Conservation (phyloP, 92 coral and sea anemone species). For the Epizoanthus illoricatus region DNA sequence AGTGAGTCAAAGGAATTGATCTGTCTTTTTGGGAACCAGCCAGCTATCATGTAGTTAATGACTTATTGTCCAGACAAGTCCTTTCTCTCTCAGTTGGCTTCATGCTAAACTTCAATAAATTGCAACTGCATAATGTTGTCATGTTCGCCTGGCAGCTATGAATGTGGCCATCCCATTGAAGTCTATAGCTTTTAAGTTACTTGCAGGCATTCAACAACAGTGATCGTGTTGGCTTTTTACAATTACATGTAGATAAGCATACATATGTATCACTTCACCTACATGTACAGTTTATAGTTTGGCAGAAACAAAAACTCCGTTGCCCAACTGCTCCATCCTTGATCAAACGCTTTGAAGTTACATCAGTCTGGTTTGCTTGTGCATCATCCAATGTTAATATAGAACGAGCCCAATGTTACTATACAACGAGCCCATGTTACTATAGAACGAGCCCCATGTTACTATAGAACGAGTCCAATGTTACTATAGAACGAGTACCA, state of each 20-base stretch:
- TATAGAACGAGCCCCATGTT: too few relatives aligned
- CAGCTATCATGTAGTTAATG: slow-evolving; percentile 37
- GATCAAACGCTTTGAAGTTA: slow-evolving; percentile 34
- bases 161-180: slow-evolving; percentile 55
- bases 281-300: too few relatives aligned
- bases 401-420: too few relatives aligned
- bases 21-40: slow-evolving; percentile 35
- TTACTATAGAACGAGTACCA: too few relatives aligned
- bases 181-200: slow-evolving; percentile 43
- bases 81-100: slow-evolving; percentile 46
- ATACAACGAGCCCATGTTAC: too few relatives aligned
- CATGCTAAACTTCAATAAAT: slow-evolving; percentile 23
- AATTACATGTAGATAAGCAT: slow-evolving; percentile 23
- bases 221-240: slow-evolving; percentile 37
- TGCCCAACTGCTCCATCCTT: slow-evolving; percentile 37
- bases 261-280: slow-evolving; percentile 26
- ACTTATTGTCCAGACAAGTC: slow-evolving; percentile 40
- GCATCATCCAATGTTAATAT: slow-evolving; percentile 23
- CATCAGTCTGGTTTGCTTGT: slow-evolving; percentile 14
- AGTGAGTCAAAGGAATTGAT: slow-evolving; percentile 40
- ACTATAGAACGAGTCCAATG: too few relatives aligned
- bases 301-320: slow-evolving; percentile 40
- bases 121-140: not conserved
- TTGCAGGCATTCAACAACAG: slow-evolving; percentile 38
- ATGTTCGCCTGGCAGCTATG: slow-evolving; percentile 29